Percentiles rank a stretch among this genome's conserved stretches.
Evolutionary conservation across 2,888 invertebrate species (phyloP).

Genomic region (Lacanobia wlatinum): DNA sequence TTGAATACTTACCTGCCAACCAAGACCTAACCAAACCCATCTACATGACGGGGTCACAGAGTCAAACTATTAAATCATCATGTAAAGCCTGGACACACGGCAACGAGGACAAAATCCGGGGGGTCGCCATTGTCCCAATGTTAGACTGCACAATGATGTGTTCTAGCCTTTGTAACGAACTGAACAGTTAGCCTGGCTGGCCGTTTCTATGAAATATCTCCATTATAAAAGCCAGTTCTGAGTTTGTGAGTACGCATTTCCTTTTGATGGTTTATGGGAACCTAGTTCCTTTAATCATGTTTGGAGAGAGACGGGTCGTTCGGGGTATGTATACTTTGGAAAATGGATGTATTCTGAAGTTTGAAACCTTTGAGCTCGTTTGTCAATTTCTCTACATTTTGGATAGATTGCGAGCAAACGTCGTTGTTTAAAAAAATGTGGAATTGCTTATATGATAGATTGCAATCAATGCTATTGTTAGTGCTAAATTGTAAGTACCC

Average conservation of each 20-base stretch:
- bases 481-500: no score
- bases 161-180: conserved; percentile 33
- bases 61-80: conserved; percentile 42
- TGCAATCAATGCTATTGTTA: no score
- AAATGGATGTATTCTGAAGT: neutral
- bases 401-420: no score
- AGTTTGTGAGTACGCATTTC: conserved; percentile 25
- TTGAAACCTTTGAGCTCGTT: no score
- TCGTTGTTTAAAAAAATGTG: no score
- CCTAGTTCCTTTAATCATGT: conserved; percentile 3
- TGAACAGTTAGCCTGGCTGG: conserved; percentile 38
- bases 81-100: conserved; percentile 30
- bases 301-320: neutral
- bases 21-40: neutral
- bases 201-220: conserved; percentile 52
- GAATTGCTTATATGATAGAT: no score
- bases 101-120: conserved; percentile 50
- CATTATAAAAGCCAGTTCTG: conserved; percentile 45
- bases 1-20: conserved; percentile 16
- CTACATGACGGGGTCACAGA: conserved; percentile 35
- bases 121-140: conserved; percentile 50
- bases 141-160: conserved; percentile 56
- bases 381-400: no score
- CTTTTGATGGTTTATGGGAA: conserved; percentile 7
- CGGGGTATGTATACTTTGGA: neutral